A percentile compares a stretch with the other conserved stretches of the same genome.
Evolutionary conservation across 2,797 vertebrate species (phyloP).

Genomic region (Uromys caudimaculatus): DNA sequence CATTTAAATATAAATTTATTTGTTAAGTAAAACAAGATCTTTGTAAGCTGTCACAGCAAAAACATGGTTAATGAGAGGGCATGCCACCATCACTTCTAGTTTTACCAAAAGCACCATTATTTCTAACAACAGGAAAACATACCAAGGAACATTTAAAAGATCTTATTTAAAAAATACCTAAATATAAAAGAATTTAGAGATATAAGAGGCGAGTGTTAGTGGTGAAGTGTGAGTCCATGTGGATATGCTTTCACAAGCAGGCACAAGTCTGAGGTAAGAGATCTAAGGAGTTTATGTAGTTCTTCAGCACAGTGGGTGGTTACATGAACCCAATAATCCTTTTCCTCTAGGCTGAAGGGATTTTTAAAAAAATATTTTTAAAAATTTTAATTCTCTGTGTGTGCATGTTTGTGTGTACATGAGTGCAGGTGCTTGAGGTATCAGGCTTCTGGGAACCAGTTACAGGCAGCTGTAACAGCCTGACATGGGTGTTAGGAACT

Average conservation of each 20-base stretch:
- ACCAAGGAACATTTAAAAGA: neutral
- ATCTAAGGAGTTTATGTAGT: neutral
- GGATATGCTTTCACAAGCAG: neutral
- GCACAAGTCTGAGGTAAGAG: neutral
- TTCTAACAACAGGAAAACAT: neutral
- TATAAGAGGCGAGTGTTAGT: neutral
- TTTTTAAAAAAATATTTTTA: neutral
- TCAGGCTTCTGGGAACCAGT: neutral
- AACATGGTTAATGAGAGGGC: neutral
- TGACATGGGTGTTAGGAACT: neutral
- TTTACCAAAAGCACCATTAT: neutral
- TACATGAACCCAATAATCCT: neutral
- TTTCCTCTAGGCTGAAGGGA: neutral
- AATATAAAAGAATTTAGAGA: neutral
- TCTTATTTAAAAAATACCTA: neutral
- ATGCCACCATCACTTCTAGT: neutral
- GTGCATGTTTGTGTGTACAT: neutral
- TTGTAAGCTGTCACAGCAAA: neutral
- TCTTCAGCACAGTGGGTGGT: neutral
- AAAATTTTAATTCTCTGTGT: neutral
- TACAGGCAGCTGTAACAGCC: neutral
- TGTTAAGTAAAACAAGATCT: neutral
- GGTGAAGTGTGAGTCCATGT: neutral
- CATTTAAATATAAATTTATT: neutral
- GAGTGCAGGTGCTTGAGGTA: neutral